Evolutionary conservation across 1,140 invertebrate species (phyloP), one percentile per base, ranked within the genome.

Genomic region (Drosophila sproati): DNA sequence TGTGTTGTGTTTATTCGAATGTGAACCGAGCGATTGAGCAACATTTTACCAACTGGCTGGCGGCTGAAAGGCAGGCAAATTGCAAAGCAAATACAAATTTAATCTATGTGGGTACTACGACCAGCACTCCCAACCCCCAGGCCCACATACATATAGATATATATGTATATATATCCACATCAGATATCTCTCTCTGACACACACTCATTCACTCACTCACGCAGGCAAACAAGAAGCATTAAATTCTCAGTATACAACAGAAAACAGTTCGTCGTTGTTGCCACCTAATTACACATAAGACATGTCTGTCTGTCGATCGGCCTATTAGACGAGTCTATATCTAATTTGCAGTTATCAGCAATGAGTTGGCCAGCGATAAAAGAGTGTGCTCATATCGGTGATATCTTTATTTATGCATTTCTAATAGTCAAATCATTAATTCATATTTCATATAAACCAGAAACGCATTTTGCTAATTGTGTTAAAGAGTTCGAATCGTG

Each of bases 31-130:
- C 85, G 80, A 79, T 89, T 78, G 85, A 78, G 79, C 85, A 81
- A 89, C 85, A 81, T 89, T 77, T 73, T 72, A 87, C 85, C 80
- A 89, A 89, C 85, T 89, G 85, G 41, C 73, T n/a, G 48, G 8
- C 59, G n/a, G 5, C 10, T 3, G 34, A 4, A 34, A 34, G 20
- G 20, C 20, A 51, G 64, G 61, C 77, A 79, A 86, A 86, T 82
- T 82, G 50, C 39, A 73, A 41, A 7, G 39, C 50, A 47, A 60
- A 57, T 60, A 28, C 32, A 50, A 82, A 71, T 59, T 12, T 12
- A 28, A 43, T 79, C 68, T 66, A 66, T 78, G 74, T 78, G 72
- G 73, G 73, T 82, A 82, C 71, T 73, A 64, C 64, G 39, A 48
- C 47, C 41, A 35, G 56, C 56, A 55, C 56, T 66, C 37, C 55